Evolutionary conservation across 2,888 invertebrate species (phyloP).

Genomic region (Orgyia antiqua): DNA sequence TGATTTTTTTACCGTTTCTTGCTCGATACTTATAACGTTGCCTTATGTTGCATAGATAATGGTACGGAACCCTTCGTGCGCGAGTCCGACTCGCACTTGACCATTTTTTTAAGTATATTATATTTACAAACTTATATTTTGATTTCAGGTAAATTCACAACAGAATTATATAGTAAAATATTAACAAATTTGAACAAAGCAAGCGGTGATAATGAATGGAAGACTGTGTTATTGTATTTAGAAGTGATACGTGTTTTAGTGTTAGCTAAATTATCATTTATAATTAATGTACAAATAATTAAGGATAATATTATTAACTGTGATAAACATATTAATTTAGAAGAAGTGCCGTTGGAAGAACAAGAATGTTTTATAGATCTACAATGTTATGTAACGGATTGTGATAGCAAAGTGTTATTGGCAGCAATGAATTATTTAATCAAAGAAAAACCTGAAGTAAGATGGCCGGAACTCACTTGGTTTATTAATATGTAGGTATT

Average conservation of each 20-base stretch:
- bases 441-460: conserved; percentile 77
- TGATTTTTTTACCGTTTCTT: too few relatives aligned
- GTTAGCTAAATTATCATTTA: conserved; percentile 56
- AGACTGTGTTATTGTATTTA: conserved; percentile 51
- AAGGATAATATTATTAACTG: conserved; percentile 53
- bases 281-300: conserved; percentile 70
- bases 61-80: too few relatives aligned
- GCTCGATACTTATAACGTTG: too few relatives aligned
- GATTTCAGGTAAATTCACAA: conserved; percentile 64
- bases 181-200: conserved; percentile 55
- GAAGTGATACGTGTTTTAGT: conserved; percentile 58
- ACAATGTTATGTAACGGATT: conserved; percentile 77
- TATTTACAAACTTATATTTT: too few relatives aligned
- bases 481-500: conserved; percentile 80
- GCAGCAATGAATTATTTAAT: conserved; percentile 80
- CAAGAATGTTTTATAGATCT: conserved; percentile 68
- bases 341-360: conserved; percentile 56
- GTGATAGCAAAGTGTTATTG: conserved; percentile 76
- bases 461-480: conserved; percentile 87
- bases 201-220: conserved; percentile 56
- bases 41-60: too few relatives aligned
- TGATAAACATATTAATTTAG: conserved; percentile 57
- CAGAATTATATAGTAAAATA: conserved; percentile 52
- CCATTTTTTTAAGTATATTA: too few relatives aligned
- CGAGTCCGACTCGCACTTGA: too few relatives aligned